Conservation (phyloP, 2,113 vertebrate genomes). For the Poecile atricapillus region DNA sequence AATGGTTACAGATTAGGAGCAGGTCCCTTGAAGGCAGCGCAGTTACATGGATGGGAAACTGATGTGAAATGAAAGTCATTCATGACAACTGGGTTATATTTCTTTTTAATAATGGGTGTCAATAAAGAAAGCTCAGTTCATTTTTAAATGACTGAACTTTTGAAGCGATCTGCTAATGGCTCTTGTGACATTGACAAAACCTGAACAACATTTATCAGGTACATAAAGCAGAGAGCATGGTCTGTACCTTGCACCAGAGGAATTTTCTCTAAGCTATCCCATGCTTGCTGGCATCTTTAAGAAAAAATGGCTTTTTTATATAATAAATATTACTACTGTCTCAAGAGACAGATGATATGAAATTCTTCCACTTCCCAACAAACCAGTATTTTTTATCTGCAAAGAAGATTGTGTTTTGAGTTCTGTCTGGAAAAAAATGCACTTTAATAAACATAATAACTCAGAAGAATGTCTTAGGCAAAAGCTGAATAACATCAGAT, state of each 20-base stretch:
- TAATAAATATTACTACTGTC: conserved; percentile 57
- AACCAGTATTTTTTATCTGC: conserved; percentile 62
- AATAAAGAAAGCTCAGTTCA: conserved; percentile 47
- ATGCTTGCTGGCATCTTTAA: not conserved
- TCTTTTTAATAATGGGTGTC: conserved; percentile 24
- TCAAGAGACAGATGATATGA: conserved; percentile 45
- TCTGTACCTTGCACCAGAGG: not conserved
- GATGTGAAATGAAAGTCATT: conserved; percentile 49
- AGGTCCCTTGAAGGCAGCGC: not conserved
- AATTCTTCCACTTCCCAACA: conserved; percentile 39
- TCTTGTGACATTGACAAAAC: conserved; percentile 38
- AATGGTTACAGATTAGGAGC: conserved; percentile 34
- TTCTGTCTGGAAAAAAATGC: conserved; percentile 49
- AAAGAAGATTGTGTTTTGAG: conserved; percentile 29
- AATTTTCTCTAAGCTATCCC: not conserved
- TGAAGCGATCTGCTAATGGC: conserved; percentile 48
- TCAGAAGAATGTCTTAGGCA: not conserved
- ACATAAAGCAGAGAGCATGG: conserved; percentile 7
- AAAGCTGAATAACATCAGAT: conserved; percentile 37
- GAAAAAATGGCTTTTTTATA: not conserved
- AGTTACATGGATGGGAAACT: not conserved
- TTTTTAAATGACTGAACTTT: conserved; percentile 49
- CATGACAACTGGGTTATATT: conserved; percentile 32
- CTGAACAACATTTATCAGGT: conserved; percentile 48
- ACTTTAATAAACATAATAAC: conserved; percentile 69